Percentiles rank a stretch among this genome's conserved stretches.
phyloP scores from a whole-genome alignment of 2,797 vertebrate genomes.

The Sebastes diploproa region DNA sequence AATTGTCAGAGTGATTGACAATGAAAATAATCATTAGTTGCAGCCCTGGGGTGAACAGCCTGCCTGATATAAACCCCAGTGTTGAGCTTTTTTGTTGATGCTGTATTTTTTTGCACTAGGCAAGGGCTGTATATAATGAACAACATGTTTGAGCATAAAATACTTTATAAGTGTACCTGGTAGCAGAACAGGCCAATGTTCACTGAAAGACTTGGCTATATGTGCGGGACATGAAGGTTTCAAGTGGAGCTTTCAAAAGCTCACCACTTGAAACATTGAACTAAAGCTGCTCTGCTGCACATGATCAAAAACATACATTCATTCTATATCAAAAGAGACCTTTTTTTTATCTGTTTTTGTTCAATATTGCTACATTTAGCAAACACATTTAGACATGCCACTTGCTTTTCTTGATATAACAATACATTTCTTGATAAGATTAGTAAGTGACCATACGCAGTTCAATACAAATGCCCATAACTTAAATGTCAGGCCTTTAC shows the following conservation, averaged over 20 bases:
- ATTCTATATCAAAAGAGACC: background rate
- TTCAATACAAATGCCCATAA: background rate
- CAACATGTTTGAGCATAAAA: background rate
- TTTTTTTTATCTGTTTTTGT: background rate
- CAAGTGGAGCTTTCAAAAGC: background rate
- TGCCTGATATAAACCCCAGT: background rate
- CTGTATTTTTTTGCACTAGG: background rate
- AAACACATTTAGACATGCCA: background rate
- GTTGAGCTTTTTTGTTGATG: too few relatives aligned
- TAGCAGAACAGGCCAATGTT: background rate
- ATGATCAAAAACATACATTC: background rate
- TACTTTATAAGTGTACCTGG: background rate
- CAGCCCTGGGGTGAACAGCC: background rate
- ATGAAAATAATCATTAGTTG: background rate
- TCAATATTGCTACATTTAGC: background rate
- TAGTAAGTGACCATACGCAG: background rate
- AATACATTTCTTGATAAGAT: too few relatives aligned
- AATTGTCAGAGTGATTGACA: background rate
- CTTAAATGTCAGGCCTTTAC: too few relatives aligned
- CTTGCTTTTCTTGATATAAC: too few relatives aligned
- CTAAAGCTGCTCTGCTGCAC: background rate
- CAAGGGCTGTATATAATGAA: background rate
- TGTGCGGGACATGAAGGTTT: background rate
- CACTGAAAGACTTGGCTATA: background rate
- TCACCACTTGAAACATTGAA: background rate